Percentiles rank a stretch among this genome's conserved stretches.
These are phyloP conservation scores for Polydrusus pterygomalis DNA, from an alignment of 2,888 invertebrate genomes.

Conservation along the genomic window DNA sequence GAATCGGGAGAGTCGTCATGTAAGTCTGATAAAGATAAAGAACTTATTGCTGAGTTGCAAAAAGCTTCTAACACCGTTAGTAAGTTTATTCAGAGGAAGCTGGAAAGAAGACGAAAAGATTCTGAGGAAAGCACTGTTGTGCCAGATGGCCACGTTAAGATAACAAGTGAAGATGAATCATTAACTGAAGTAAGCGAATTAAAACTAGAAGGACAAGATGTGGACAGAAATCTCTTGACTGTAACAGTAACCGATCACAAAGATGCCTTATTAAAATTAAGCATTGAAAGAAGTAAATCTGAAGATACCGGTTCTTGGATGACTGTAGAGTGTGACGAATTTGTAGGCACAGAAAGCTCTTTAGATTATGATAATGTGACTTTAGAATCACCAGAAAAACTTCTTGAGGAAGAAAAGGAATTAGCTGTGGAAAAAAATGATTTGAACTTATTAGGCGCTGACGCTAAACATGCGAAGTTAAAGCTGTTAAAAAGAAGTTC, in stretches of 20 bases:
- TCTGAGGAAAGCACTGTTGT: constrained; percentile 72
- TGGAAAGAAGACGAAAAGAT: constrained; percentile 64
- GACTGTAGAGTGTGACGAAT: constrained; percentile 81
- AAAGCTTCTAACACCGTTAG: constrained; percentile 68
- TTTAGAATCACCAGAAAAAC: constrained; percentile 66
- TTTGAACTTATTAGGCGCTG: constrained; percentile 69
- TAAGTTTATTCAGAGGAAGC: constrained; percentile 67
- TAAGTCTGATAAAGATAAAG: constrained; percentile 69
- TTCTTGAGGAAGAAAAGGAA: constrained; percentile 54
- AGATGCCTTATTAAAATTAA: constrained; percentile 73
- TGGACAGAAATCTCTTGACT: constrained; percentile 73
- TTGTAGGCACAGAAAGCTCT: constrained; percentile 78
- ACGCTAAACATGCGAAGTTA: constrained; percentile 72
- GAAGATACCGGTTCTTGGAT: constrained; percentile 83
- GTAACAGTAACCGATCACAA: constrained; percentile 70
- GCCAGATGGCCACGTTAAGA: constrained; percentile 69
- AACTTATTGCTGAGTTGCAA: constrained; percentile 68
- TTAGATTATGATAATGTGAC: constrained; percentile 73
- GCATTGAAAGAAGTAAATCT: constrained; percentile 75
- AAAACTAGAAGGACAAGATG: constrained; percentile 69
- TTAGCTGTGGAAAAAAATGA: constrained; percentile 55
- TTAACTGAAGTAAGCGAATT: constrained; percentile 80
- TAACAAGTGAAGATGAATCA: constrained; percentile 82
- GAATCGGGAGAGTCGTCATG: constrained; percentile 71
- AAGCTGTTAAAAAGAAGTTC: constrained; percentile 80